These are phyloP conservation scores for Drosophila paulistorum DNA, from an alignment of 1,140 invertebrate genomes.

Conservation along the genomic window DNA sequence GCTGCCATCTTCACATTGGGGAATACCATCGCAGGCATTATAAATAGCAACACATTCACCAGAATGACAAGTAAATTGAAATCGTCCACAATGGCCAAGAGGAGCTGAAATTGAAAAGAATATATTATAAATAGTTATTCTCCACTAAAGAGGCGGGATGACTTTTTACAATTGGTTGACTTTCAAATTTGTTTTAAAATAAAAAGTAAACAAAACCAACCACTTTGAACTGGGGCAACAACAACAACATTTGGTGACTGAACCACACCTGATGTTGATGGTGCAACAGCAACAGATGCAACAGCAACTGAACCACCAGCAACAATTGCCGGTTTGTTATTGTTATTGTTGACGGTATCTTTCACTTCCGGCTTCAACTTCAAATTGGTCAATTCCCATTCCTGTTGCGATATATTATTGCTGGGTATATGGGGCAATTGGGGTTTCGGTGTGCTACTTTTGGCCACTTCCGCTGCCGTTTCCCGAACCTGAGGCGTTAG, in stretches of 20 bases:
- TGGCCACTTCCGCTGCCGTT: conserved; percentile 29
- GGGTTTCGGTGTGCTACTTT: conserved; percentile 57
- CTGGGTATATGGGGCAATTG: conserved; percentile 67
- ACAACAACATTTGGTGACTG: conserved; percentile 23
- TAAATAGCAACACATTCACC: conserved; percentile 97
- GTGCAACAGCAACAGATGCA: conserved; percentile 6
- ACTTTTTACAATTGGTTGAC: conserved; percentile 15
- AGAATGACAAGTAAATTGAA: conserved; percentile 94
- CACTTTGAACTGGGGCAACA: conserved; percentile 45
- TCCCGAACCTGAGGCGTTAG: conserved; percentile 84
- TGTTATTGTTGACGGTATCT: neutral
- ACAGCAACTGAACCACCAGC: conserved; percentile 24
- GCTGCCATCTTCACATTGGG: conserved; percentile 95
- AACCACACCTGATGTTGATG: conserved; percentile 21
- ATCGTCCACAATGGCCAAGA: conserved; percentile 87
- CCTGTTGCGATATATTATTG: conserved; percentile 86
- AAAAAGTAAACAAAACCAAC: conserved; percentile 34
- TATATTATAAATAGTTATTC: neutral
- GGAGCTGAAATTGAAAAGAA: conserved; percentile 39
- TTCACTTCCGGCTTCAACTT: conserved; percentile 72
- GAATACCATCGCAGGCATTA: conserved; percentile 97
- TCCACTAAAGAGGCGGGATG: conserved; percentile 16
- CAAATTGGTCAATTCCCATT: conserved; percentile 89
- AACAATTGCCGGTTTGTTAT: conserved; percentile 52
- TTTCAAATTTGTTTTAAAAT: neutral